These are phyloP conservation scores for Penaeus vannamei DNA, from an alignment of 1,140 invertebrate genomes.

Conservation along the genomic window DNA sequence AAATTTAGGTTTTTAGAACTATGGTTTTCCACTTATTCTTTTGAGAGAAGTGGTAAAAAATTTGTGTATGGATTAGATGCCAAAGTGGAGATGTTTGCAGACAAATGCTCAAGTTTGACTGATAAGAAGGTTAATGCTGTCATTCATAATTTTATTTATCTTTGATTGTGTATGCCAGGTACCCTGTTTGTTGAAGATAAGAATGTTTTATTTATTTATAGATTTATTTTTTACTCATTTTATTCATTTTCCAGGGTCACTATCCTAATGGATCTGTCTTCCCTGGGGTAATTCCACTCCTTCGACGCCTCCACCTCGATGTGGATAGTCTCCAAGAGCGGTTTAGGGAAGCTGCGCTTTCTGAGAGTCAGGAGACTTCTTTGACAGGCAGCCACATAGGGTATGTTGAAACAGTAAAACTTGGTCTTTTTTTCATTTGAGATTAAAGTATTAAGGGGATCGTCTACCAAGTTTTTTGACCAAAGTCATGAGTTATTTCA, in stretches of 20 bases:
- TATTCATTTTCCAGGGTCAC: constrained; percentile 47
- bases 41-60: too few relatives aligned
- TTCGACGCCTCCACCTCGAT: constrained; percentile 57
- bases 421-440: too few relatives aligned
- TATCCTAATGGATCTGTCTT: constrained; percentile 50
- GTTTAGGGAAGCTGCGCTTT: constrained; percentile 52
- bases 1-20: constrained; percentile 68
- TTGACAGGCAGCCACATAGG: constrained; percentile 38
- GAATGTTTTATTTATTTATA: not conserved
- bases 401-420: not conserved
- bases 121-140: too few relatives aligned
- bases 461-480: too few relatives aligned
- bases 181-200: too few relatives aligned
- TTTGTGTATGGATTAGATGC: too few relatives aligned
- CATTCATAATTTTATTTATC: too few relatives aligned
- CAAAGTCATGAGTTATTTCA: too few relatives aligned
- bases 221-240: not conserved
- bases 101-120: too few relatives aligned
- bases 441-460: too few relatives aligned
- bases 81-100: too few relatives aligned
- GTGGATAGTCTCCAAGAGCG: constrained; percentile 31
- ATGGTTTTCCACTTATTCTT: constrained; percentile 68
- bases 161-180: too few relatives aligned
- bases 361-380: constrained; percentile 48
- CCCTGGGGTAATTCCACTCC: constrained; percentile 51